phyloP scores from a whole-genome alignment of 2,797 vertebrate species.

The Tamandua tetradactyla region DNA sequence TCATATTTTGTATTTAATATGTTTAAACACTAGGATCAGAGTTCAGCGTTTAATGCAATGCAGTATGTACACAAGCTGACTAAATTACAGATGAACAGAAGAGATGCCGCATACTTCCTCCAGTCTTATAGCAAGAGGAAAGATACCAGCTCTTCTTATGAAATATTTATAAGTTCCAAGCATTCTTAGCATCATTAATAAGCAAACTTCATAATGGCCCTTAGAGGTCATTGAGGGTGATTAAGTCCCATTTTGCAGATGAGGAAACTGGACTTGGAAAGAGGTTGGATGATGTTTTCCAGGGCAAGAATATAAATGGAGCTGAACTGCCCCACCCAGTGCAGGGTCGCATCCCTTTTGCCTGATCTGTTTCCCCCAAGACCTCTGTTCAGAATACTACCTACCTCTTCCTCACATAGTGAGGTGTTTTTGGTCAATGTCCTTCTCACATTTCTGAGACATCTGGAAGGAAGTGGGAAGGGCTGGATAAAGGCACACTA shows the following conservation, averaged over 20 bases:
- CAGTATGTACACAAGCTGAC: slow-evolving; percentile 73
- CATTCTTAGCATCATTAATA: slow-evolving; percentile 65
- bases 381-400: background rate
- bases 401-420: background rate
- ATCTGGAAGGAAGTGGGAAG: background rate
- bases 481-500: background rate
- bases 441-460: background rate
- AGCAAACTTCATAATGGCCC: slow-evolving; percentile 8
- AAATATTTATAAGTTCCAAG: slow-evolving; percentile 75
- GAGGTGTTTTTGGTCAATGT: background rate
- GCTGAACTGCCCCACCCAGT: background rate
- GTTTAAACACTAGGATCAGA: slow-evolving; percentile 72
- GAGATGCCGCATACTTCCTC: slow-evolving; percentile 76
- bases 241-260: slow-evolving; percentile 58
- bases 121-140: slow-evolving; percentile 78
- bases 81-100: slow-evolving; percentile 77
- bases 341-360: background rate
- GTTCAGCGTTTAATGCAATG: slow-evolving; percentile 63
- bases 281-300: background rate
- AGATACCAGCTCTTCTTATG: slow-evolving; percentile 67
- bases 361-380: background rate
- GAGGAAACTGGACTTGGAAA: slow-evolving; percentile 45
- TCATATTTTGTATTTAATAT: slow-evolving; percentile 74
- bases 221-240: background rate
- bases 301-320: background rate